Evolutionary conservation across 2,113 vertebrate species (phyloP).

Genomic region (Stegastes partitus): DNA sequence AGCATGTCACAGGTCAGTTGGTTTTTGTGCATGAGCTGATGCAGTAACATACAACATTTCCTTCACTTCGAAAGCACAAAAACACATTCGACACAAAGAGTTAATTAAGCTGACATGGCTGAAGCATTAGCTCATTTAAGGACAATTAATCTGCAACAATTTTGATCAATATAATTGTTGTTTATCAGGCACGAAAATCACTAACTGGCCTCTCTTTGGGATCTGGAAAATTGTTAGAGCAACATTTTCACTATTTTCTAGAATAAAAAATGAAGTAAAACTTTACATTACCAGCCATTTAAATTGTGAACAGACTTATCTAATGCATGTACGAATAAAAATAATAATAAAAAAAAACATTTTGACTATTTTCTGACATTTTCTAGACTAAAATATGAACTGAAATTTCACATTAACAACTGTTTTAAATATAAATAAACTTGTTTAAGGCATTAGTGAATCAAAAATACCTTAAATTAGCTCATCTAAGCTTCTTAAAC

Average conservation of each 20-base stretch:
- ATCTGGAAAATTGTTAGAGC: no score
- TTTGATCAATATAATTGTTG: neutral
- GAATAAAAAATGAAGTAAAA: no score
- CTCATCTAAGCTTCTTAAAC: no score
- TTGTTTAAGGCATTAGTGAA: no score
- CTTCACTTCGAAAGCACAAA: constrained; percentile 3
- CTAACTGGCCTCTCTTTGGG: no score
- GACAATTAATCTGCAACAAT: neutral
- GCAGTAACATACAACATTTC: neutral
- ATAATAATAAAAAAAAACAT: neutral
- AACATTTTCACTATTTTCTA: neutral
- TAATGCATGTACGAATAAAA: neutral
- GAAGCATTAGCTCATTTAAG: neutral
- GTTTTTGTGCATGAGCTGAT: constrained; percentile 5
- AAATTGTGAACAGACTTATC: neutral
- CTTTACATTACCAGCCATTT: neutral
- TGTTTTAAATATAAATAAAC: neutral
- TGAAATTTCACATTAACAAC: neutral
- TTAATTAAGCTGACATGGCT: neutral
- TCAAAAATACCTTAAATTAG: no score
- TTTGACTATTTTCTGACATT: neutral
- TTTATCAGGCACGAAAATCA: no score
- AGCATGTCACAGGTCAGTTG: constrained; percentile 7
- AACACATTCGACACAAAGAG: neutral
- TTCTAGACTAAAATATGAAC: no score